Base-by-base conservation (phyloP, 2,888 invertebrate species). In the Pardosa pseudoannulata region DNA sequence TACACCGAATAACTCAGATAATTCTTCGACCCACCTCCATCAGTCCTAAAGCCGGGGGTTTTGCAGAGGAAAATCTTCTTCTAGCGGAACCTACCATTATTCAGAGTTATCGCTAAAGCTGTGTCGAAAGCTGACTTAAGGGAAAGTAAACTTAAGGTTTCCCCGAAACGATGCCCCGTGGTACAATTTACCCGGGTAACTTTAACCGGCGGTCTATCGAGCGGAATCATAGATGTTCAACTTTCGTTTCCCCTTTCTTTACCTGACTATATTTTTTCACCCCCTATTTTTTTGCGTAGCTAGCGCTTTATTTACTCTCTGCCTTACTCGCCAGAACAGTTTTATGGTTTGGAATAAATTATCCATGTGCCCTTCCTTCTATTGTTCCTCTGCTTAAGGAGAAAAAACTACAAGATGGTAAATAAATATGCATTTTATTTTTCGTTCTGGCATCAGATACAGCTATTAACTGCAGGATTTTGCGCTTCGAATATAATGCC, bases 301-400 rank as follows among this genome's bases (percentile, higher is more conserved):
- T 65, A 28, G 36, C 32, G 29, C 39, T 28, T 41, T 62, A 68
- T 41, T 81, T 81, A 56, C 50, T 81, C 74, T 50, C 67, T n/a
- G 29, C 46, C 32, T 13, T 27, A n/a, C 70, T 41, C 11, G 23
- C n/a, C 32, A 39, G 28, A 65, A 31, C 36, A 71, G 62, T 29
- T 83, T 83, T 83, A 83, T 83, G 83, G 75, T 56, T 28, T 76
- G 76, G 83, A 83, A 83, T 78, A 83, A 83, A 83, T 83, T 83
- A 83, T 72, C n/a, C 16, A 16, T 65, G 11, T 27, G 16, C 13
- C 11, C 29, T 28, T 16, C 13, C 29, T 65, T 65, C 16, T 32
- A n/a, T 29, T 39, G 16, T 62, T 6, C 16, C 7, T 16, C 0
- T 27, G 19, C 23, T 7, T 62, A 19, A 36, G 5, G 36, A 36